Evolutionary conservation across 2,797 vertebrate species (phyloP), one percentile per base, ranked within the genome.

Genomic region (Chanos chanos): DNA sequence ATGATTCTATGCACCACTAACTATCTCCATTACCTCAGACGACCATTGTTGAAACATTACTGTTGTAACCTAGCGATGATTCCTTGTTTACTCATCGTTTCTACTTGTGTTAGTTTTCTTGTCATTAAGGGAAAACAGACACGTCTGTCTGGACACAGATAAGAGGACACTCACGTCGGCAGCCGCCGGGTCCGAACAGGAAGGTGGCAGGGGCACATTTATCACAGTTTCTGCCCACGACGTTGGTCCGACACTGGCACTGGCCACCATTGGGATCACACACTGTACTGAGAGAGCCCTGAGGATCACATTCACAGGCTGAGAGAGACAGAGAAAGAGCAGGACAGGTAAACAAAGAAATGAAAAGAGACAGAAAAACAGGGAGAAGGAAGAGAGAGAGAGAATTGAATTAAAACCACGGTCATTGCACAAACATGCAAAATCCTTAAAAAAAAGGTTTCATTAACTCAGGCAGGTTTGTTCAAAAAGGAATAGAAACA

Each of bases 261-360:
- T 96, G 93, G 16, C 97, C 97, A 44, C 96, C 96, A 0, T 40
- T 94, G 43, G 95, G 88, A 63, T 98, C 87, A 0, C 97, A 99
- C 64, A 98, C 91, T 0, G 91, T 92, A 79, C 96, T 99, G 54
- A 98, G 76, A 0, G 97, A 97, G 18, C 97, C 97, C 81, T 98
- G 95, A 0, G 92, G 94, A 79, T 99, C 91, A 58, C 97, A 99
- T 49, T 89, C 86, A 79, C 97, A 99, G 30, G 92, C 97, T 99
- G 82, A 64, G 75, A 71, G 77, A 76, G 48, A 57, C 21, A 52
- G 27, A 54, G 15, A 49, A 13, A 28, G 25, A 52, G 2, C 51
- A 4, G 41, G 7, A 41, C 7, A 34, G 1, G 57, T 21, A 52
- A 27, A 54, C 15, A 49, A 13, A 28, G 25, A 52, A 2, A 51